Evolutionary conservation across 2,888 invertebrate species (phyloP).

Genomic region (Parasteatoda lunata): DNA sequence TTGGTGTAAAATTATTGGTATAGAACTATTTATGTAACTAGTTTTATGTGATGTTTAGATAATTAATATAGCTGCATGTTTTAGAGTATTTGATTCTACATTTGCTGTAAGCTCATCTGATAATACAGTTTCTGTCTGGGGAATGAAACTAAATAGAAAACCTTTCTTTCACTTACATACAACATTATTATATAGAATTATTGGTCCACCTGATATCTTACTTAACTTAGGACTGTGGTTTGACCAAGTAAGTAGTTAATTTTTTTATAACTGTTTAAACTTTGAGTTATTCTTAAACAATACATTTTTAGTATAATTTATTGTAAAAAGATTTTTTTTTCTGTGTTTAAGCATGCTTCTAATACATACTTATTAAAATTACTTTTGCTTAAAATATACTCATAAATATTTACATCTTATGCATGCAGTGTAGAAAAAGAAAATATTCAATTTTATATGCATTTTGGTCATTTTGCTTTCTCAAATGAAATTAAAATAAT

Average conservation of each 20-base stretch:
- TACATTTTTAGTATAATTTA: no score
- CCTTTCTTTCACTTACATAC: conserved; percentile 23
- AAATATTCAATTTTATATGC: no score
- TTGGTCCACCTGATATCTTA: conserved; percentile 37
- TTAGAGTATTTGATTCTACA: conserved; percentile 33
- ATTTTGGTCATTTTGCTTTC: no score
- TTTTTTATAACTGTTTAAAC: neutral
- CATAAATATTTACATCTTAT: no score
- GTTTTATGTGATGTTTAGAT: neutral
- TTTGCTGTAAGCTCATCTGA: conserved; percentile 34
- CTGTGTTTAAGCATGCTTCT: no score
- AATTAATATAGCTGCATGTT: conserved; percentile 6
- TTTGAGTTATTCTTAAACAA: no score
- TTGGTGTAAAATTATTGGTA: neutral
- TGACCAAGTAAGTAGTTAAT: conserved; percentile 33
- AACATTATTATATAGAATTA: conserved; percentile 7
- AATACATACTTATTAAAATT: no score
- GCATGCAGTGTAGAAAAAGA: no score
- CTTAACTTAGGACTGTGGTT: conserved; percentile 34
- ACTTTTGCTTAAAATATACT: no score
- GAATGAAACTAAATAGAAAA: conserved; percentile 20
- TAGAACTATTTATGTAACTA: neutral
- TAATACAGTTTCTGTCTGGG: conserved; percentile 37
- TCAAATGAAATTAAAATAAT: no score
- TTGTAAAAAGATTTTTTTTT: no score